Evolutionary conservation across 2,797 vertebrate genomes (phyloP).

Genomic region (Fistularia commersonii): DNA sequence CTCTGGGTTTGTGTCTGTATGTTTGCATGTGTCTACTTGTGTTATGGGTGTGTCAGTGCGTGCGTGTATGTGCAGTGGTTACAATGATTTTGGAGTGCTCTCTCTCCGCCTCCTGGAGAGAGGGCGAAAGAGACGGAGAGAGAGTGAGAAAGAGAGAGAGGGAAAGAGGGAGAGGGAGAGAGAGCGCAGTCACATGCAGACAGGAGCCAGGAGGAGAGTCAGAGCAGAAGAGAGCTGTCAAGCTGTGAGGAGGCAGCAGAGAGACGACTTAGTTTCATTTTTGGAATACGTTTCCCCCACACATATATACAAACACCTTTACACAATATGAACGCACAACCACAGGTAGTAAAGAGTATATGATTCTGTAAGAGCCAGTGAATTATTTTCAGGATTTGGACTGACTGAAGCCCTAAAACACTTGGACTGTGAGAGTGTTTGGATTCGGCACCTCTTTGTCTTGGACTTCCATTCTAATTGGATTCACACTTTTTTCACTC

Average conservation of each 20-base stretch:
- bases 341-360: constrained; percentile 30
- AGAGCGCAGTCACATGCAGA: constrained; percentile 43
- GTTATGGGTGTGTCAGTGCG: constrained; percentile 10
- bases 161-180: constrained; percentile 23
- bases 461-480: constrained; percentile 16
- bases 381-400: constrained; percentile 47
- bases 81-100: constrained; percentile 42
- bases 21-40: constrained; percentile 12
- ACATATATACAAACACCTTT: constrained; percentile 11
- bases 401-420: constrained; percentile 17
- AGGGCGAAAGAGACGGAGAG: constrained; percentile 24
- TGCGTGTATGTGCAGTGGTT: constrained; percentile 29
- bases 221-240: constrained; percentile 65
- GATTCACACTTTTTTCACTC: constrained; percentile 15
- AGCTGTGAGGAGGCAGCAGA: constrained; percentile 51
- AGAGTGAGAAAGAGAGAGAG: constrained; percentile 27
- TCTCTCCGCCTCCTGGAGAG: constrained; percentile 43
- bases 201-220: constrained; percentile 51
- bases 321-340: constrained; percentile 22
- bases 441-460: constrained; percentile 37
- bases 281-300: constrained; percentile 47
- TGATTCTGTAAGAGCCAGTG: constrained; percentile 24
- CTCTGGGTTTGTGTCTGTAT: constrained; percentile 19
- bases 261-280: constrained; percentile 49
- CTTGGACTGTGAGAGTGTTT: constrained; percentile 30